Base-by-base conservation (phyloP, 2,888 invertebrate genomes). In the Troides helena region DNA sequence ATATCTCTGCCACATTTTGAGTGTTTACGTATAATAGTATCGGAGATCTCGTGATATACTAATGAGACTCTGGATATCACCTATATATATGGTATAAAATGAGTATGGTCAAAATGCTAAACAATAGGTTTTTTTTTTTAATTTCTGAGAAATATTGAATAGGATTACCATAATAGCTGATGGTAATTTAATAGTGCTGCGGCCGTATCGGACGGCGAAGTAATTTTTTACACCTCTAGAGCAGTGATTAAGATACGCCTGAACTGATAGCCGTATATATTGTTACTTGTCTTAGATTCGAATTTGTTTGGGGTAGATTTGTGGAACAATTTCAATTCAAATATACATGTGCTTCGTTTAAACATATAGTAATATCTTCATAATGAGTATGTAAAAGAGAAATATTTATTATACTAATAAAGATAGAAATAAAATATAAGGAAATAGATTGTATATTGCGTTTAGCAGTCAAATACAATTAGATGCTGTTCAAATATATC, bases 171-270 rank as follows among this genome's bases (percentile, higher is more conserved):
- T 65, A 59, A 25, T 65, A 50, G 43, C 23, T 10, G 59, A 59
- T n/a, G 57, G 65, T 65, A 59, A 65, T 65, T 50, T n/a, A 50
- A 59, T 65, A 59, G 58, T 59, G 18, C 58, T 43, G 18, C 30
- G 59, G 59, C 57, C 25, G 65, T 59, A 46, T 59, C 59, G 46
- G 46, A 46, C 46, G 59, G 59, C 10, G 39, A 46, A 59, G 65
- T 58, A 39, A 46, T 18, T 4, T 65, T 65, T 65, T 59, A 58
- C 58, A 65, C 65, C 59, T 65, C 57, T 2, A 58, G n/a, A 23
- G 57, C 57, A 58, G 57, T 65, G 25, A 59, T 59, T 65, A 65
- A 4, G 43, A 43, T 58, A 58, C 25, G 43, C 43, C 23, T 58
- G 14, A 58, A 65, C 39, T 36, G 39, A 65, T 65, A 46, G 7